phyloP scores from a whole-genome alignment of 1,140 invertebrate species.

The Brachionus rotundiformis region DNA sequence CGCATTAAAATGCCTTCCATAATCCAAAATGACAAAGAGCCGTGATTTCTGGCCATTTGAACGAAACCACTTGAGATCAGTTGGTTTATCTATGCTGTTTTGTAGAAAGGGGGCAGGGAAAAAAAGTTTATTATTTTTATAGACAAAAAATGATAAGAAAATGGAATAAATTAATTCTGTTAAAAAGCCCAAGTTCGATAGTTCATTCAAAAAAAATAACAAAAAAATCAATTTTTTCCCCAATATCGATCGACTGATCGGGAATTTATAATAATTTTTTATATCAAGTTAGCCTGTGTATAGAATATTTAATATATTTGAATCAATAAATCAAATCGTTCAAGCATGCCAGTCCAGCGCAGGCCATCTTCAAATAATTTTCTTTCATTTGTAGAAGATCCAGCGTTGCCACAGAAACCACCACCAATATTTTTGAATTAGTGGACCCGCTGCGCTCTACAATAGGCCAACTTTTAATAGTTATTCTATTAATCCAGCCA shows the following conservation, averaged over 20 bases:
- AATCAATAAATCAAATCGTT: conserved; percentile 1
- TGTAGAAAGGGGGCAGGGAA: not conserved
- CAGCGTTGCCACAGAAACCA: too few relatives aligned
- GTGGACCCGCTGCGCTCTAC: too few relatives aligned
- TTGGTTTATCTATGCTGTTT: not conserved
- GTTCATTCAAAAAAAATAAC: not conserved
- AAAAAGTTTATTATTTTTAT: not conserved
- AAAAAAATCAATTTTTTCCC: not conserved
- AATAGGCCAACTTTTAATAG: not conserved
- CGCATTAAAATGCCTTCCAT: not conserved
- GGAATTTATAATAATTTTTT: not conserved
- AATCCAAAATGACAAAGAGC: not conserved
- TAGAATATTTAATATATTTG: not conserved
- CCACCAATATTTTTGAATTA: too few relatives aligned
- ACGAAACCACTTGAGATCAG: not conserved
- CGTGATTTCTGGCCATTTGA: not conserved
- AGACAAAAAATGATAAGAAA: not conserved
- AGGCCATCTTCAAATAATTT: not conserved
- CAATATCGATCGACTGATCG: not conserved
- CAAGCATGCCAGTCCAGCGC: not conserved
- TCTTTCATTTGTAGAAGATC: too few relatives aligned
- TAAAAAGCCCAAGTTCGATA: conserved; percentile 11
- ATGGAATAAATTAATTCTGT: conserved; percentile 34
- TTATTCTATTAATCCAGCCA: not conserved
- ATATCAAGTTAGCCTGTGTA: conserved; percentile 16